A percentile compares a stretch with the other conserved stretches of the same genome.
These are phyloP conservation scores for Oncorhynchus clarkii DNA, from an alignment of 2,113 vertebrate species.

Conservation along the genomic window DNA sequence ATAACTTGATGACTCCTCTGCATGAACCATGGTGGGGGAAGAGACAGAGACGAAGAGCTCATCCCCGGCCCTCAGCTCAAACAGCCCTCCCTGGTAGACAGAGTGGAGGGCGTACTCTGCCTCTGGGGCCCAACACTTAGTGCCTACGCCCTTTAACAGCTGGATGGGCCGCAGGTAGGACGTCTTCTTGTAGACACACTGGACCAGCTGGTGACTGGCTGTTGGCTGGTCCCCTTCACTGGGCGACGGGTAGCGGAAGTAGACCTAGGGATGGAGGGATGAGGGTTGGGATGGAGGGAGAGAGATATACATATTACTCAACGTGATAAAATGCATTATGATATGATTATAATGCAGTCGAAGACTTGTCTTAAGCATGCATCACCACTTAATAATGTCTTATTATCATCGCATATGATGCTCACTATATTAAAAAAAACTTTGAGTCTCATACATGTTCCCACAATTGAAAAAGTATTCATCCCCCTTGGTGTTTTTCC, in stretches of 20 bases:
- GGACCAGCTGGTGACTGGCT: conserved; percentile 79
- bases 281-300: background rate
- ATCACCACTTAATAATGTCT: too few relatives aligned
- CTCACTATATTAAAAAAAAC: too few relatives aligned
- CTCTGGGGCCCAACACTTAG: conserved; percentile 84
- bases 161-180: conserved; percentile 79
- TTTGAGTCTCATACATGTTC: too few relatives aligned
- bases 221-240: conserved; percentile 63
- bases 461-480: too few relatives aligned
- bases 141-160: conserved; percentile 85
- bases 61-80: conserved; percentile 79
- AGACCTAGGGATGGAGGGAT: conserved; percentile 68
- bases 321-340: too few relatives aligned
- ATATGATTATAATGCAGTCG: too few relatives aligned
- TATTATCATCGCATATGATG: too few relatives aligned
- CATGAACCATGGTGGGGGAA: conserved; percentile 74
- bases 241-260: conserved; percentile 80
- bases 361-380: background rate
- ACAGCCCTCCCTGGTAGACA: conserved; percentile 85
- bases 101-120: conserved; percentile 85
- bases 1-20: conserved; percentile 79
- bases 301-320: too few relatives aligned
- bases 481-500: too few relatives aligned
- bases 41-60: conserved; percentile 88
- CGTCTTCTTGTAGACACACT: conserved; percentile 85